phyloP scores from a whole-genome alignment of 1,140 invertebrate genomes.

The Pectinophora gossypiella region DNA sequence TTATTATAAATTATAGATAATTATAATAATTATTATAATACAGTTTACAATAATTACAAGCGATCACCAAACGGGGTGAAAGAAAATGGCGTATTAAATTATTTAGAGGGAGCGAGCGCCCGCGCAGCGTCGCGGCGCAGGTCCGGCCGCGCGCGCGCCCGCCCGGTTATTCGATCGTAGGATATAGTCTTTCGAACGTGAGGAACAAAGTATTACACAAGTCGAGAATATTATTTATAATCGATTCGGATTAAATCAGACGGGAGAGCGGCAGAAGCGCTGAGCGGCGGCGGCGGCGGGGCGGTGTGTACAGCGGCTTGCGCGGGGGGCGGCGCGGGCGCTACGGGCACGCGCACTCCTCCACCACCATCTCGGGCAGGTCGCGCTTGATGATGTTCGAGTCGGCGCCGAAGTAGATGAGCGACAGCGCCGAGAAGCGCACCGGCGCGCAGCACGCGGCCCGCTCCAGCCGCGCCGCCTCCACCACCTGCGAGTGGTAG shows the following conservation, averaged over 20 bases:
- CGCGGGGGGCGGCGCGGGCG: conserved; percentile 34
- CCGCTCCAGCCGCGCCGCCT: conserved; percentile 88
- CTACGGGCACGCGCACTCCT: conserved; percentile 82
- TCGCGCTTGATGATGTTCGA: conserved; percentile 95
- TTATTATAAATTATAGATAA: conserved; percentile 72
- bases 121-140: conserved; percentile 9
- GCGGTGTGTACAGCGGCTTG: conserved; percentile 39
- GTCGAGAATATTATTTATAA: conserved; percentile 70
- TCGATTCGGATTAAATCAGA: conserved; percentile 65
- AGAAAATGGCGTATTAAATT: conserved; percentile 73
- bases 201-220: conserved; percentile 72
- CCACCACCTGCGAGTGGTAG: conserved; percentile 93
- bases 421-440: conserved; percentile 90
- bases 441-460: conserved; percentile 95
- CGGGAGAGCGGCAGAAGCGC: conserved; percentile 58
- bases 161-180: conserved; percentile 49
- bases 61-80: conserved; percentile 73
- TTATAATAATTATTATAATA: conserved; percentile 75
- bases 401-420: conserved; percentile 95
- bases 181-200: conserved; percentile 72
- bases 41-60: conserved; percentile 76
- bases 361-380: conserved; percentile 96
- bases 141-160: not conserved
- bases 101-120: conserved; percentile 45
- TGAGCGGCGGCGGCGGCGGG: conserved; percentile 18